Evolutionary conservation across 2,888 invertebrate species (phyloP).

Genomic region (Sepioteuthis lessoniana): DNA sequence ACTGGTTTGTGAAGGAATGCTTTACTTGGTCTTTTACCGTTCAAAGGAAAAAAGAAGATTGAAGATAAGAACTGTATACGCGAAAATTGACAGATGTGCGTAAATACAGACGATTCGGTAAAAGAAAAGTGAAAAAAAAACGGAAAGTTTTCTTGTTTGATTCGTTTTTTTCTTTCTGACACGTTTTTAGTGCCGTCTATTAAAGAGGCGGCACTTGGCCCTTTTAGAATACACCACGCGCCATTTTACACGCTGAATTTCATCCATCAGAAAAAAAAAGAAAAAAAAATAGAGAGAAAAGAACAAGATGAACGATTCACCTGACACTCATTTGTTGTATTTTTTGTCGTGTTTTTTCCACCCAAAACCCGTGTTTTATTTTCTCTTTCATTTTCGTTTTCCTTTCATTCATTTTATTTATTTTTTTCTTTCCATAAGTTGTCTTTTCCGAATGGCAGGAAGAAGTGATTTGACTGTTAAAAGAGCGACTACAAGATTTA

Average conservation of each 20-base stretch:
- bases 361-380: background rate
- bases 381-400: too few relatives aligned
- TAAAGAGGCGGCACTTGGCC: background rate
- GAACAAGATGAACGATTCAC: background rate
- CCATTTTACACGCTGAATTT: background rate
- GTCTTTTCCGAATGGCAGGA: background rate
- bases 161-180: background rate
- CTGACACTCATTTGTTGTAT: background rate
- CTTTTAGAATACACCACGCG: background rate
- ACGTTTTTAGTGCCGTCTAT: background rate
- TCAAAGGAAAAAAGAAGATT: too few relatives aligned
- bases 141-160: background rate
- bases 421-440: too few relatives aligned
- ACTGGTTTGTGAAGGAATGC: too few relatives aligned
- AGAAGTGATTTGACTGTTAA: background rate
- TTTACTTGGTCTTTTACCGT: too few relatives aligned
- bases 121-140: background rate
- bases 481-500: background rate
- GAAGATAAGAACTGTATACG: background rate
- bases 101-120: background rate
- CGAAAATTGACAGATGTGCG: background rate
- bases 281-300: too few relatives aligned
- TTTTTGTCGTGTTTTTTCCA: background rate
- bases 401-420: background rate
- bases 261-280: background rate